Percentiles rank a stretch among this genome's conserved stretches.
These are phyloP conservation scores for Poeciliopsis paucimaculata DNA, from an alignment of 2,797 vertebrate genomes.

Conservation along the genomic window DNA sequence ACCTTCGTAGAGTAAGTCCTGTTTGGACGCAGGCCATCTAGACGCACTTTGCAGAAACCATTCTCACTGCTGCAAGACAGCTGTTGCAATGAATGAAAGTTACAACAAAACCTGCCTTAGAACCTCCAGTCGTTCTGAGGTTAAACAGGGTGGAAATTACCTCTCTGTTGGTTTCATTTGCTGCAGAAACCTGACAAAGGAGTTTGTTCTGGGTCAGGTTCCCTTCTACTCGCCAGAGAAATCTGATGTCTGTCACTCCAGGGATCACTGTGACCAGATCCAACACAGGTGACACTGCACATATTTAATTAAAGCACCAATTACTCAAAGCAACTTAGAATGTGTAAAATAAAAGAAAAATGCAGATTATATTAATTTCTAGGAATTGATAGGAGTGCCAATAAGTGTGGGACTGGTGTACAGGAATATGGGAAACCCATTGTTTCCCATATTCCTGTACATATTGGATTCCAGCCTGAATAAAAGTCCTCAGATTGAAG, in stretches of 20 bases:
- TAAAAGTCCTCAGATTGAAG: neutral
- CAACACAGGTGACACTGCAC: slow-evolving; percentile 62
- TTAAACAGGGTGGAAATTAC: slow-evolving; percentile 34
- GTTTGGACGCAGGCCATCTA: slow-evolving; percentile 62
- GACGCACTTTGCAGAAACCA: slow-evolving; percentile 21
- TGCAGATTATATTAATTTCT: neutral
- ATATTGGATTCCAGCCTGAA: neutral
- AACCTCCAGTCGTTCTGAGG: neutral
- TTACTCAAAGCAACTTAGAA: too few species aligned
- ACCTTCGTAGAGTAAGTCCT: slow-evolving; percentile 47
- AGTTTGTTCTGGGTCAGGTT: slow-evolving; percentile 42
- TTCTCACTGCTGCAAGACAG: slow-evolving; percentile 22
- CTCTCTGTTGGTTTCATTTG: slow-evolving; percentile 10
- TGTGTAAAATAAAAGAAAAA: too few species aligned
- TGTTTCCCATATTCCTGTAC: neutral
- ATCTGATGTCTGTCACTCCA: slow-evolving; percentile 21
- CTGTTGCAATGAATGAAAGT: slow-evolving; percentile 27
- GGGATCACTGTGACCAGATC: slow-evolving; percentile 13
- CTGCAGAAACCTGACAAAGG: slow-evolving; percentile 59
- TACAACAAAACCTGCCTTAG: neutral
- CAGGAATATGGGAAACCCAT: neutral
- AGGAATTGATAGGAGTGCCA: neutral
- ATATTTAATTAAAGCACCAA: neutral
- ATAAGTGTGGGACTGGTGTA: neutral
- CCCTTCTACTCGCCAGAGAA: slow-evolving; percentile 57